Evolutionary conservation across 2,113 vertebrate species (phyloP).

Genomic region (Charina bottae): DNA sequence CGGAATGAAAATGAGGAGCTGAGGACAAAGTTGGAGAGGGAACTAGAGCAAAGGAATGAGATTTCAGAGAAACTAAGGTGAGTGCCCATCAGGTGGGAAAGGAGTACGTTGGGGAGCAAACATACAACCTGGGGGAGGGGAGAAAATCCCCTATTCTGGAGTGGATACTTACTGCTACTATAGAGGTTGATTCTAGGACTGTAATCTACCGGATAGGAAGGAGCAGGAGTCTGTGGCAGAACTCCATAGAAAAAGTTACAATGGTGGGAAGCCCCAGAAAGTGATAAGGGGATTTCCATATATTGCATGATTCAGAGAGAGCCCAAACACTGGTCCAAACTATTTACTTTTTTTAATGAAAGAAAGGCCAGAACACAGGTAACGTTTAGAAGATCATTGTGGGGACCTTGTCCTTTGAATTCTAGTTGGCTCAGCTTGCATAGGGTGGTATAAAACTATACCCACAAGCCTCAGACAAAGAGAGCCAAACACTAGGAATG

Average conservation of each 20-base stretch:
- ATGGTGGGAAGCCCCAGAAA: background rate
- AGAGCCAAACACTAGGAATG: background rate
- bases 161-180: background rate
- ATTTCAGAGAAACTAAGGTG: constrained; percentile 91
- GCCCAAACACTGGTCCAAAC: background rate
- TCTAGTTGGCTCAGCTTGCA: background rate
- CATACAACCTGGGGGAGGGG: no score
- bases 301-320: background rate
- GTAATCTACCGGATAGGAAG: background rate
- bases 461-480: background rate
- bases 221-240: background rate
- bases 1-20: constrained; percentile 94
- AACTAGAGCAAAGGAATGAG: constrained; percentile 91
- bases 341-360: background rate
- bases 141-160: background rate
- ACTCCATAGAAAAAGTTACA: background rate
- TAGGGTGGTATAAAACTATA: no score
- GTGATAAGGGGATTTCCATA: background rate
- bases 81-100: background rate
- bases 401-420: background rate
- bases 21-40: constrained; percentile 91
- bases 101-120: no score
- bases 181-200: background rate
- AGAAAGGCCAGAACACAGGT: background rate
- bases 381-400: background rate